These are phyloP conservation scores for Maniola hyperantus DNA, from an alignment of 2,888 invertebrate species.

Conservation along the genomic window DNA sequence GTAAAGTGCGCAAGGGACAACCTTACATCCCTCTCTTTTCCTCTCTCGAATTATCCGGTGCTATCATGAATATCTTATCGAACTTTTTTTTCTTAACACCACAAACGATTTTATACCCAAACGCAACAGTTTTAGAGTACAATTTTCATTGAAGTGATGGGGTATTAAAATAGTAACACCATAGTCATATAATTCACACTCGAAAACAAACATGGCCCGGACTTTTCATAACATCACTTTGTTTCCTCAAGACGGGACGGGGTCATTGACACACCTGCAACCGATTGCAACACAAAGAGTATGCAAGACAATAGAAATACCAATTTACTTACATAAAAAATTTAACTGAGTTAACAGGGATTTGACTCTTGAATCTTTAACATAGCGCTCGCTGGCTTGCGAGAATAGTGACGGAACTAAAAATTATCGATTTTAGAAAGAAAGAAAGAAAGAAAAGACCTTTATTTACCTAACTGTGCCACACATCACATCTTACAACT, in stretches of 20 bases:
- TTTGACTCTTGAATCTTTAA: too few relatives aligned
- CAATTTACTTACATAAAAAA: neutral
- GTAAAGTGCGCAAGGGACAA: slow-evolving; percentile 49
- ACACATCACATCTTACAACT: too few relatives aligned
- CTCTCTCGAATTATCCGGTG: slow-evolving; percentile 35
- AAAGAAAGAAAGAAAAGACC: too few relatives aligned
- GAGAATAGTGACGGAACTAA: too few relatives aligned
- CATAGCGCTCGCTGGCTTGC: too few relatives aligned
- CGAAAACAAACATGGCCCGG: slow-evolving; percentile 36
- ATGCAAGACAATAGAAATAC: slow-evolving; percentile 3
- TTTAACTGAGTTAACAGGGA: neutral
- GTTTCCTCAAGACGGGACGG: slow-evolving; percentile 38
- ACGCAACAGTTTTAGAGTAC: neutral
- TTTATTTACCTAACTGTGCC: too few relatives aligned
- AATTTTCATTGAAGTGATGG: neutral
- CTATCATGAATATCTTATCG: slow-evolving; percentile 41
- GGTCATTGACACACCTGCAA: slow-evolving; percentile 43
- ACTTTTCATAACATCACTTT: slow-evolving; percentile 38
- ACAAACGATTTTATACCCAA: slow-evolving; percentile 17
- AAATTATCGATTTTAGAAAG: too few relatives aligned
- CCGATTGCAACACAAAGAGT: slow-evolving; percentile 22
- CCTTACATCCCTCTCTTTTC: slow-evolving; percentile 30
- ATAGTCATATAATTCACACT: slow-evolving; percentile 38
- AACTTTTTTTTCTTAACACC: slow-evolving; percentile 32
- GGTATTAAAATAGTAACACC: slow-evolving; percentile 30